Conservation (phyloP, 37 sponge, comb jelly and placozoan genomes). For the Beroe ovata region DNA sequence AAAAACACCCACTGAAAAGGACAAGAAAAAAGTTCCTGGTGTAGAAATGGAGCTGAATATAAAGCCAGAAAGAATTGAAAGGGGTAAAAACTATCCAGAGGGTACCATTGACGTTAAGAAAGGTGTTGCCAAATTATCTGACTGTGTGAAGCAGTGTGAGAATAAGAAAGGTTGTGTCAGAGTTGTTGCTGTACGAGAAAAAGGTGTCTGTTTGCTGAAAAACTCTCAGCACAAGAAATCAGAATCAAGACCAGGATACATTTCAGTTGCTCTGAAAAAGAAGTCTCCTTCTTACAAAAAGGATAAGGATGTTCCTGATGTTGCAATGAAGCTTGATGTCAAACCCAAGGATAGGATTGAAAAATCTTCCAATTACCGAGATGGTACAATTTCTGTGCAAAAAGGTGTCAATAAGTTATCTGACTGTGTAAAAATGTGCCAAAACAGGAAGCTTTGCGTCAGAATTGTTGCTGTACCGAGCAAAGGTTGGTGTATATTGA, state of each 20-base stretch:
- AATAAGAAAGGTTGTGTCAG: constrained; percentile 10
- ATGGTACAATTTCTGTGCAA: not conserved
- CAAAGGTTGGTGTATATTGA: not conserved
- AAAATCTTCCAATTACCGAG: not conserved
- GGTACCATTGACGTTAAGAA: not conserved
- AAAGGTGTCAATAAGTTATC: not conserved
- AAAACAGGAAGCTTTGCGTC: not conserved
- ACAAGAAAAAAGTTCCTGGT: too few species aligned
- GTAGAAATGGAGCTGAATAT: not conserved
- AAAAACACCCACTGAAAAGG: not conserved
- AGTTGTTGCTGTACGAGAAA: not conserved
- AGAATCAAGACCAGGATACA: not conserved
- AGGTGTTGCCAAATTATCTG: not conserved
- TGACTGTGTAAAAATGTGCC: constrained; percentile 16
- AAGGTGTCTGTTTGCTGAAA: not conserved
- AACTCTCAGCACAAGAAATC: not conserved
- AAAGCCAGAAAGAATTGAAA: not conserved
- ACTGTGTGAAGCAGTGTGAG: not conserved
- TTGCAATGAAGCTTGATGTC: not conserved
- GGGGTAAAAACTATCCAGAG: not conserved
- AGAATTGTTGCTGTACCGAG: constrained; percentile 8
- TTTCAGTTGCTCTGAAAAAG: not conserved
- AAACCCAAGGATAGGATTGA: not conserved
- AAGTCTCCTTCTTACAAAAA: not conserved
- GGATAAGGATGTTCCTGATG: not conserved